These are phyloP conservation scores for Oxyura jamaicensis DNA, from an alignment of 2,113 vertebrate genomes.

Conservation along the genomic window DNA sequence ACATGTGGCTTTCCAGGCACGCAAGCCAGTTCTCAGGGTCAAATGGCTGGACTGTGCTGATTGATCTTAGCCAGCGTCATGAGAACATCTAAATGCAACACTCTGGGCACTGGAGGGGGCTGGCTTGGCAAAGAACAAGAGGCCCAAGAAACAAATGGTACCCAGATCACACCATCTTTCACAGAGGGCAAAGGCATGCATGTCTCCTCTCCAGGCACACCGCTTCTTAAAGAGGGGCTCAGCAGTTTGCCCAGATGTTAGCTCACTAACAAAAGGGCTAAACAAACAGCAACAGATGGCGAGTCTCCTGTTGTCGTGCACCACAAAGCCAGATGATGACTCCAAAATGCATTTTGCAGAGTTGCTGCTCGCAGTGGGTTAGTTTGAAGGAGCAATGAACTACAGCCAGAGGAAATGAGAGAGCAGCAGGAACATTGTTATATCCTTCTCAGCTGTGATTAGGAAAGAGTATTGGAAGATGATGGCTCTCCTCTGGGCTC, in stretches of 20 bases:
- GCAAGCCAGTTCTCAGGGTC: neutral
- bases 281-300: constrained; percentile 42
- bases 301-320: neutral
- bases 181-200: neutral
- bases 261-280: neutral
- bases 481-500: constrained; percentile 13
- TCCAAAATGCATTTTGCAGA: neutral
- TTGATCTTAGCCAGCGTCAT: neutral
- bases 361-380: neutral
- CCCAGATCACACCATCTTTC: rapidly evolving
- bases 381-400: neutral
- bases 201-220: neutral
- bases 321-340: neutral
- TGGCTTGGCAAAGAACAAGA: neutral
- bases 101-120: neutral
- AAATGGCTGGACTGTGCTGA: neutral
- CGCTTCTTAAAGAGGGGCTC: neutral
- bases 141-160: neutral
- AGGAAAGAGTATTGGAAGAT: neutral
- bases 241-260: neutral
- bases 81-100: neutral
- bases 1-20: neutral
- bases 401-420: neutral
- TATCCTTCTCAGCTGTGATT: neutral
- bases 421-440: neutral